Conservation (phyloP, 1,140 invertebrate genomes). For the Stegodyphus dumicola region DNA sequence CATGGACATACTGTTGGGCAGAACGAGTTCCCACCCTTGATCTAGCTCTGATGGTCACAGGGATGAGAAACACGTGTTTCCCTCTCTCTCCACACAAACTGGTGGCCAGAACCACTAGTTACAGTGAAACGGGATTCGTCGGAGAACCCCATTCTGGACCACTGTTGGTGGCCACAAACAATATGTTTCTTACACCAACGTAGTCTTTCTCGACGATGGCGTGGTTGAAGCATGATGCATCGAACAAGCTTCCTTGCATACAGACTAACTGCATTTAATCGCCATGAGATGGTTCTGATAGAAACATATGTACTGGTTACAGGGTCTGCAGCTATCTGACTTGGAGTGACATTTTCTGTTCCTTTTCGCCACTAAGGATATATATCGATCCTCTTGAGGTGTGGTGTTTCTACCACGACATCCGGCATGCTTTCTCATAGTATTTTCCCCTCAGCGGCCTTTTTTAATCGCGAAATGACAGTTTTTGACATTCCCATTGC, state of each 20-base stretch:
- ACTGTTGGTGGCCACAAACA: conserved; percentile 5
- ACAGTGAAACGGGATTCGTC: conserved; percentile 23
- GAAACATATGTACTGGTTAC: conserved; percentile 6
- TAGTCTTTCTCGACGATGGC: conserved; percentile 20
- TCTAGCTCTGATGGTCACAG: too few relatives aligned
- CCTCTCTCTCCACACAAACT: conserved; percentile 23
- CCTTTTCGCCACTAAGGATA: conserved; percentile 2
- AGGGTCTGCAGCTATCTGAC: conserved; percentile 11
- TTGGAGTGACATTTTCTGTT: conserved; percentile 7
- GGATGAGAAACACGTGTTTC: background rate
- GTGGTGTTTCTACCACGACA: conserved; percentile 9
- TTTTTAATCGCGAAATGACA: conserved; percentile 9
- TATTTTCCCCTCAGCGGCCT: background rate
- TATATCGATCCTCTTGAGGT: conserved; percentile 28
- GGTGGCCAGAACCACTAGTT: conserved; percentile 9
- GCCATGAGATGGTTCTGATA: background rate
- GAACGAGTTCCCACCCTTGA: too few relatives aligned
- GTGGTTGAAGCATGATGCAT: conserved; percentile 5
- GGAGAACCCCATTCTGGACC: conserved; percentile 2
- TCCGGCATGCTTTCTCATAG: background rate
- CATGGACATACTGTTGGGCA: too few relatives aligned
- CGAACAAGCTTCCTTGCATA: conserved; percentile 1
- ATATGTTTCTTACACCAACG: conserved; percentile 6
- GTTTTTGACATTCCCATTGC: conserved; percentile 13
- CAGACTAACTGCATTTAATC: conserved; percentile 17